Conservation (phyloP, 1,140 invertebrate genomes). For the Ctenoplectra terminalis region DNA sequence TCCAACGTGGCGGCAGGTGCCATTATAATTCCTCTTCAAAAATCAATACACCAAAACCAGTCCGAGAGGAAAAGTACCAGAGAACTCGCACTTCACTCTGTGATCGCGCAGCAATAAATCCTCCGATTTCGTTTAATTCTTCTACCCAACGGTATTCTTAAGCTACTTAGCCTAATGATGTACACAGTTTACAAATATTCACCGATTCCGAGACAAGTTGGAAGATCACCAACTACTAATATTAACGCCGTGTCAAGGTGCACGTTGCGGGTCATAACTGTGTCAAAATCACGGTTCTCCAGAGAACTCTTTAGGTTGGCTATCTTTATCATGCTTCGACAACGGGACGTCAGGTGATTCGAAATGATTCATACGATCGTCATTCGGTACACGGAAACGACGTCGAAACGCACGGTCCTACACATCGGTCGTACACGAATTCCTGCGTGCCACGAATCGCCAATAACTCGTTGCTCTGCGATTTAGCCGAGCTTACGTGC, state of each 20-base stretch:
- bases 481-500: neutral
- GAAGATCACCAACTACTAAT: constrained; percentile 8
- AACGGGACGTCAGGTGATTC: neutral
- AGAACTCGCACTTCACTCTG: neutral
- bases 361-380: neutral
- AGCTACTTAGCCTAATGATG: no score
- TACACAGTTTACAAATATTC: constrained; percentile 21
- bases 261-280: neutral
- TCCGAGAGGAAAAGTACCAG: no score
- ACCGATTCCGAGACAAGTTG: neutral
- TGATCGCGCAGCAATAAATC: neutral
- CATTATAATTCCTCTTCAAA: constrained; percentile 59
- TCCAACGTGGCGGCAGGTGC: constrained; percentile 76
- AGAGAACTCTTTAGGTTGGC: neutral
- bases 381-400: neutral
- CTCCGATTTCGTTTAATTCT: no score
- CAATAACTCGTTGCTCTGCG: neutral
- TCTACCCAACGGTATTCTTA: no score
- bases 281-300: neutral
- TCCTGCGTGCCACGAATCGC: constrained; percentile 3
- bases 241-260: constrained; percentile 15
- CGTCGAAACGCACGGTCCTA: neutral
- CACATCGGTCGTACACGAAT: neutral
- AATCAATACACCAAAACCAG: no score
- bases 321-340: neutral